Evolutionary conservation across 2,797 vertebrate species (phyloP).

Genomic region (Mus spretus): DNA sequence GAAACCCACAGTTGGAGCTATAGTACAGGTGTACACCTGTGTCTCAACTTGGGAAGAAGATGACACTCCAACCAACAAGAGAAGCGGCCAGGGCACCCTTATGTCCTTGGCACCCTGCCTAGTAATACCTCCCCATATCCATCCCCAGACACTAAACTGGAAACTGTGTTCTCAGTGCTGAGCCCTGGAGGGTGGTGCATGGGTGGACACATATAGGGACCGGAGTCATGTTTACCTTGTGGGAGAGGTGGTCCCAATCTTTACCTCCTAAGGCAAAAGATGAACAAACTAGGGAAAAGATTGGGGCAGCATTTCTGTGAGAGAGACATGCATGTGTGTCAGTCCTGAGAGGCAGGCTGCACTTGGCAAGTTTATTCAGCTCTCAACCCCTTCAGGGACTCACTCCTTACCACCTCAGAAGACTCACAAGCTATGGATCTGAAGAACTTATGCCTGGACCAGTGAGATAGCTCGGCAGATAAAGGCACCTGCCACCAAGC

Average conservation of each 20-base stretch:
- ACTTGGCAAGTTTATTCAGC: background rate
- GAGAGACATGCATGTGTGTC: background rate
- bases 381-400: background rate
- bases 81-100: fast-evolving
- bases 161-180: background rate
- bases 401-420: background rate
- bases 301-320: background rate
- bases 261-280: background rate
- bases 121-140: background rate
- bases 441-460: background rate
- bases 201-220: fast-evolving
- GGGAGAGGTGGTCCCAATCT: background rate
- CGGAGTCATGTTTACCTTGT: background rate
- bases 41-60: background rate
- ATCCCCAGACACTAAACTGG: background rate
- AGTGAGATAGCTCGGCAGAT: background rate
- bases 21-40: background rate
- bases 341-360: background rate
- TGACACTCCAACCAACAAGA: background rate
- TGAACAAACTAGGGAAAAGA: background rate
- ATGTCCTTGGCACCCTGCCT: background rate
- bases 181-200: background rate
- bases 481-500: background rate
- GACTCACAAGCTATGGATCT: background rate
- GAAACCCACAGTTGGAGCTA: background rate